These are phyloP conservation scores for Nymphalis io DNA, from an alignment of 1,140 invertebrate genomes.

Conservation along the genomic window DNA sequence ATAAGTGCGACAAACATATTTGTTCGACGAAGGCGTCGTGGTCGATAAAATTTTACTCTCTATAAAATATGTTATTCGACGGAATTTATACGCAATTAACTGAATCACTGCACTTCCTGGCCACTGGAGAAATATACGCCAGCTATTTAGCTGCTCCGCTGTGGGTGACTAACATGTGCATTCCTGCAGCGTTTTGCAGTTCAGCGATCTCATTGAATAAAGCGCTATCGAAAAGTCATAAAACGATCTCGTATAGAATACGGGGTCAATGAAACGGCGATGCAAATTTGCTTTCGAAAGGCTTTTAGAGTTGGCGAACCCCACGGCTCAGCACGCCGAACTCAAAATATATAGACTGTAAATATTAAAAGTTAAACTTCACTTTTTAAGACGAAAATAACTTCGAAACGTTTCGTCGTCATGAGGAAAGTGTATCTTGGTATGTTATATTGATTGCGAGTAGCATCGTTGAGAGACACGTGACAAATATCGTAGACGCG, in stretches of 20 bases:
- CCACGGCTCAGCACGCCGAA: constrained; percentile 5
- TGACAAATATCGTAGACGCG: constrained; percentile 14
- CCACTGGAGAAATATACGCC: constrained; percentile 28
- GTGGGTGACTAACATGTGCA: constrained; percentile 18
- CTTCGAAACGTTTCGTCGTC: constrained; percentile 13
- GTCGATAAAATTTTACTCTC: constrained; percentile 27
- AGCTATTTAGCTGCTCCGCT: constrained; percentile 31
- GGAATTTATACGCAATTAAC: constrained; percentile 34
- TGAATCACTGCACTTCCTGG: constrained; percentile 38
- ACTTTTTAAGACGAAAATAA: constrained; percentile 21
- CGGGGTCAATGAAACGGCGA: constrained; percentile 52
- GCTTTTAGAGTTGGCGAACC: neutral
- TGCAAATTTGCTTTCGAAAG: constrained; percentile 28
- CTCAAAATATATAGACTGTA: constrained; percentile 2
- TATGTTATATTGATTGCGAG: constrained; percentile 11
- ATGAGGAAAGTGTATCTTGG: constrained; percentile 1
- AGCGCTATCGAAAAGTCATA: constrained; percentile 51
- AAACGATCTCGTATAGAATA: constrained; percentile 41
- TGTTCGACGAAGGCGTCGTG: constrained; percentile 6
- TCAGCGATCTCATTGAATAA: constrained; percentile 35
- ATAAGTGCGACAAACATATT: constrained; percentile 5
- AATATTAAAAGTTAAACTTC: neutral
- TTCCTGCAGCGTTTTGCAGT: constrained; percentile 24
- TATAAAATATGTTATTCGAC: constrained; percentile 33
- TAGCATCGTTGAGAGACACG: constrained; percentile 10